These are phyloP conservation scores for Pseudomyrmex cubaensis DNA, from an alignment of 1,140 invertebrate genomes.

Conservation along the genomic window DNA sequence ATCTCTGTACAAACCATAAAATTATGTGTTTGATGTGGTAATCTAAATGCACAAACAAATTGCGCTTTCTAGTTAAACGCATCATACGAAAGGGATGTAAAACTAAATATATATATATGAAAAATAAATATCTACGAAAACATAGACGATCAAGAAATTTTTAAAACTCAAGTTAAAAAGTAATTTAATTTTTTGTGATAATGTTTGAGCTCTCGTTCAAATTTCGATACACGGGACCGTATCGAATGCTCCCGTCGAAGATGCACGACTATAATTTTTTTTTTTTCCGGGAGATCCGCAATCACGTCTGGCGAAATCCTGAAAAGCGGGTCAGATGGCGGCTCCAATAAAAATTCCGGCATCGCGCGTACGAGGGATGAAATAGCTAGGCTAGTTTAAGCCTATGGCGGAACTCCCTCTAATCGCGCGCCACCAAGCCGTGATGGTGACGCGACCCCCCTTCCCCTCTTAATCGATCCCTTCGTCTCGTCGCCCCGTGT, in stretches of 20 bases:
- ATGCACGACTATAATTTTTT: not conserved
- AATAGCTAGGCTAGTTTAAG: slow-evolving; percentile 50
- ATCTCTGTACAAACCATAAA: not conserved
- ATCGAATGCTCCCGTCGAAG: not conserved
- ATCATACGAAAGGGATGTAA: too few species aligned
- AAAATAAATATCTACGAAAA: too few species aligned
- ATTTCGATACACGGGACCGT: slow-evolving; percentile 1
- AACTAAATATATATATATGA: too few species aligned
- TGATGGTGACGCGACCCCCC: slow-evolving; percentile 49
- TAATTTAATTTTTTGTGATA: too few species aligned
- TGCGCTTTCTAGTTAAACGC: too few species aligned
- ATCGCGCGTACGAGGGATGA: slow-evolving; percentile 17
- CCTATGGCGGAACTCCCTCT: slow-evolving; percentile 57
- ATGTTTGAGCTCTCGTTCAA: slow-evolving; percentile 17
- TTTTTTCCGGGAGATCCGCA: not conserved
- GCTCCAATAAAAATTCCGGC: slow-evolving; percentile 46
- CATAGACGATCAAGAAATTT: too few species aligned
- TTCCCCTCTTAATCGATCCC: not conserved
- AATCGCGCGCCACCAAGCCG: slow-evolving; percentile 67
- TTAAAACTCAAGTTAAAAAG: too few species aligned
- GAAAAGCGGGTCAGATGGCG: not conserved
- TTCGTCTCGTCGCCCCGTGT: slow-evolving; percentile 29
- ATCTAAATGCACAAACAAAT: not conserved
- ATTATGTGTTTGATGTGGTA: not conserved
- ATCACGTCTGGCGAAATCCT: slow-evolving; percentile 46